A percentile compares a stretch with the other conserved stretches of the same genome.
These are phyloP conservation scores for Drosophila kikkawai DNA, from an alignment of 1,140 invertebrate genomes.

Conservation along the genomic window DNA sequence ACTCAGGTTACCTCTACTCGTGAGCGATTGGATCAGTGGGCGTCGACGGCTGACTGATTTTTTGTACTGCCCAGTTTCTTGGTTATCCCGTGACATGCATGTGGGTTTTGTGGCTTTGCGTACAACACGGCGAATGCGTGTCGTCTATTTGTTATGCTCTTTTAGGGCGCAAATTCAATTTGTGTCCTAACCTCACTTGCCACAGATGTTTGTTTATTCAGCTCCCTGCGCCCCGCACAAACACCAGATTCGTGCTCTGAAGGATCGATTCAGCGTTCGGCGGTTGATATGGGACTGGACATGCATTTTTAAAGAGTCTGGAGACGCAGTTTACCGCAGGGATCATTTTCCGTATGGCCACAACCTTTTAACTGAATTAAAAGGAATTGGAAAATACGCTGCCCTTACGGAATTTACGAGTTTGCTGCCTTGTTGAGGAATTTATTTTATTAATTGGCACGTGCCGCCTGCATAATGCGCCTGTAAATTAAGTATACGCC, in stretches of 20 bases:
- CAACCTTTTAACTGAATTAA: slow-evolving; percentile 25
- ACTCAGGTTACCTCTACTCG: not conserved
- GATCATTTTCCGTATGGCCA: slow-evolving; percentile 3
- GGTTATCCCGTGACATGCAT: slow-evolving; percentile 62
- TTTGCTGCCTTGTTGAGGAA: slow-evolving; percentile 3
- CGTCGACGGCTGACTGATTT: slow-evolving; percentile 13
- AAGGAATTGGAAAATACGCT: slow-evolving; percentile 8
- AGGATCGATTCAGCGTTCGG: slow-evolving; percentile 34
- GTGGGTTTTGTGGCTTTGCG: slow-evolving; percentile 64
- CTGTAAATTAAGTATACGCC: slow-evolving; percentile 68
- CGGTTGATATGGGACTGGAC: slow-evolving; percentile 17
- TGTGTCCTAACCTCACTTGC: slow-evolving; percentile 58
- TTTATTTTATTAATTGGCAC: slow-evolving; percentile 47
- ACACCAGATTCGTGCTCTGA: slow-evolving; percentile 14
- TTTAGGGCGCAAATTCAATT: slow-evolving; percentile 76
- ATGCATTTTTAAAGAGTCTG: slow-evolving; percentile 33
- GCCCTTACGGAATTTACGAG: slow-evolving; percentile 18
- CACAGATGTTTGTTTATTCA: slow-evolving; percentile 71
- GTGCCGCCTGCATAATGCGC: slow-evolving; percentile 45
- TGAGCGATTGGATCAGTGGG: slow-evolving; percentile 5
- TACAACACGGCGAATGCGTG: slow-evolving; percentile 67
- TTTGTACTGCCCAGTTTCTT: slow-evolving; percentile 58
- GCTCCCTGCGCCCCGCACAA: slow-evolving; percentile 7
- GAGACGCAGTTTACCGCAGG: not conserved
- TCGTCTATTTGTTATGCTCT: slow-evolving; percentile 79